Evolutionary conservation across 2,113 vertebrate genomes (phyloP), one percentile per base, ranked within the genome.

Genomic region (Microcebus ravelobensis): DNA sequence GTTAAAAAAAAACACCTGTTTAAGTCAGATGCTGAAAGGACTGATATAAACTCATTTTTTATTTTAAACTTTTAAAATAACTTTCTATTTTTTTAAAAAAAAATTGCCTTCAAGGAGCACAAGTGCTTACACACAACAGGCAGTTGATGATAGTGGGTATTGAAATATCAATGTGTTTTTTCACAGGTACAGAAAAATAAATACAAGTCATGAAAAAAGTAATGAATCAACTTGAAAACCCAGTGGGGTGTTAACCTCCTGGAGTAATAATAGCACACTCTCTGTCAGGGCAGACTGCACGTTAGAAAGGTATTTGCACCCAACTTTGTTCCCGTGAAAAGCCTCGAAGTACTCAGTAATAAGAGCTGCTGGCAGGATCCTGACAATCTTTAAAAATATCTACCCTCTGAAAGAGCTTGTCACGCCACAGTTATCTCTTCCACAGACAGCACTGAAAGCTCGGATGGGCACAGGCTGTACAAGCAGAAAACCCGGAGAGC

Each of bases 131-230:
- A 77, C 31, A 85, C 9, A 31, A 68, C 94, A 97, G 91, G 83
- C 83, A 97, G 65, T 36, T 31, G 27, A 25, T 68, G 27, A 91
- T 81, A 45, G 93, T 2, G 2, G 91, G 71, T 94, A 98, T 94
- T 92, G 94, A 97, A 97, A 94, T 79, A 96, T 91, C 90, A 80
- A 83, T 92, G 90, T 97, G 90, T 94, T 45, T 97, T 83, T 93
- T 98, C 91, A 71, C 73, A 92, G 82, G 39, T 93, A 96, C 85
- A 94, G 96, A 95, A 96, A 98, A 98, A 93, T 97, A 98, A 97
- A 98, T 90, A 96, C 91, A 88, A 89, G 79, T 95, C 92, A 97
- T 90, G 93, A 80, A 55, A 94, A 97, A 97, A 95, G 87, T 85
- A 96, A 98, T 95, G 95, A 95, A 95, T 83, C 90, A 92, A 94